Evolutionary conservation across 2,888 invertebrate species (phyloP).

Genomic region (Oscheius myriophilus): DNA sequence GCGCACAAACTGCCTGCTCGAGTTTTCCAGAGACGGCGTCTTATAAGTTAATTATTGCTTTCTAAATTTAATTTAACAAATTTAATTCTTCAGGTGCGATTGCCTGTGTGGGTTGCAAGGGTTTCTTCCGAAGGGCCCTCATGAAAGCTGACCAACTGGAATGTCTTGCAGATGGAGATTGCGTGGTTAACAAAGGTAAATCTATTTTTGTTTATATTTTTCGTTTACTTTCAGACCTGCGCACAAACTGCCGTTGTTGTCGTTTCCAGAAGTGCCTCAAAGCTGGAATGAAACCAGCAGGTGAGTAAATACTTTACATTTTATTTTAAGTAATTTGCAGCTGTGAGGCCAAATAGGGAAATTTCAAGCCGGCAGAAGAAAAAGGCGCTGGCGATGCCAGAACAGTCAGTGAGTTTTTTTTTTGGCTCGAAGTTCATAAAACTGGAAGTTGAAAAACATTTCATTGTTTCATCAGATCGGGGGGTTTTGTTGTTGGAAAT

Average conservation of each 20-base stretch:
- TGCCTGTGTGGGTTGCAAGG: constrained; percentile 61
- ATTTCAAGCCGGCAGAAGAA: constrained; percentile 47
- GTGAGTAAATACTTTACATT: constrained; percentile 24
- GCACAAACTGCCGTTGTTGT: constrained; percentile 64
- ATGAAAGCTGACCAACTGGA: constrained; percentile 67
- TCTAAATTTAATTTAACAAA: too few species aligned
- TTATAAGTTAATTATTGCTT: too few species aligned
- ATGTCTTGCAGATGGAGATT: constrained; percentile 55
- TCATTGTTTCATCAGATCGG: too few species aligned
- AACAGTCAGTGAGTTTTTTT: constrained; percentile 20
- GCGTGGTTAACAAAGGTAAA: constrained; percentile 42
- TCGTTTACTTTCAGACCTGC: constrained; percentile 48
- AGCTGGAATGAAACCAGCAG: constrained; percentile 66
- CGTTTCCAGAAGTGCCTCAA: constrained; percentile 63
- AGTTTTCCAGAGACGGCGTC: too few species aligned
- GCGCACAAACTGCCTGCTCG: too few species aligned
- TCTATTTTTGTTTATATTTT: background rate
- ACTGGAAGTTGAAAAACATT: too few species aligned
- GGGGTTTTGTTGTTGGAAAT: background rate
- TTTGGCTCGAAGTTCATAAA: too few species aligned
- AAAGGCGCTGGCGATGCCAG: constrained; percentile 28
- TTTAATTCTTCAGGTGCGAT: constrained; percentile 35
- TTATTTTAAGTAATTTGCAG: constrained; percentile 33
- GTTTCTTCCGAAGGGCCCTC: constrained; percentile 67
- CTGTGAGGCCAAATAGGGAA: constrained; percentile 67